Evolutionary conservation across 2,888 invertebrate species (phyloP), one percentile per base, ranked within the genome.

Genomic region (Eurois occulta): DNA sequence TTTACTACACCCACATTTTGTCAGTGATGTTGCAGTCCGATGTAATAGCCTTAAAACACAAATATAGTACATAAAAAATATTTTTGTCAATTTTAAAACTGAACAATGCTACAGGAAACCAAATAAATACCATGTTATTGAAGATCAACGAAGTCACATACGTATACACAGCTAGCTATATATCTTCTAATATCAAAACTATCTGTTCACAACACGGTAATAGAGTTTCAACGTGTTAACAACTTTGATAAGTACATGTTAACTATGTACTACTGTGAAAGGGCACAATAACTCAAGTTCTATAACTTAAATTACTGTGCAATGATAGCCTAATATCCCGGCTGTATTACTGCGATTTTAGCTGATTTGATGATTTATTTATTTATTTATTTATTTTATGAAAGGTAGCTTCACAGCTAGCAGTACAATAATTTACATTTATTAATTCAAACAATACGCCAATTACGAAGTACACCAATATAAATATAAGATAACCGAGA

Each of bases 161-260:
- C 11, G 18, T 55, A 55, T 28, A 28, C 21, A 35, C 43, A 46
- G 24, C 11, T 65, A 66, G 5, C 43, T 7, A 55, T 46, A 43
- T 11, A 41, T 32, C 38, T 21, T 16, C n/a, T 8, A 43, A 18
- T 64, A 52, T 35, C 43, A 3, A 21, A 78, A 62, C 13, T 32
- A 18, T 41, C 48, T 64, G 52, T 43, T 78, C 64, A 52, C 78
- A 52, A 60, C 65, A 38, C 18, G 35, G 18, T 58, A 48, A 60
- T 13, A 7, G 32, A 68, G 77, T 64, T 78, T 18, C 32, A 65
- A 62, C 48, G 52, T 28, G 62, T 18, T 78, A 28, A 38, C 46
- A 28, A 69, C 64, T 78, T 64, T 69, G 18, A 13, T 43, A 28
- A 4, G 35, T 64, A 38, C 52, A 46, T 21, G 13, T 13, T 78